Base-by-base conservation (phyloP, 2,113 vertebrate species). In the Nicator chloris region DNA sequence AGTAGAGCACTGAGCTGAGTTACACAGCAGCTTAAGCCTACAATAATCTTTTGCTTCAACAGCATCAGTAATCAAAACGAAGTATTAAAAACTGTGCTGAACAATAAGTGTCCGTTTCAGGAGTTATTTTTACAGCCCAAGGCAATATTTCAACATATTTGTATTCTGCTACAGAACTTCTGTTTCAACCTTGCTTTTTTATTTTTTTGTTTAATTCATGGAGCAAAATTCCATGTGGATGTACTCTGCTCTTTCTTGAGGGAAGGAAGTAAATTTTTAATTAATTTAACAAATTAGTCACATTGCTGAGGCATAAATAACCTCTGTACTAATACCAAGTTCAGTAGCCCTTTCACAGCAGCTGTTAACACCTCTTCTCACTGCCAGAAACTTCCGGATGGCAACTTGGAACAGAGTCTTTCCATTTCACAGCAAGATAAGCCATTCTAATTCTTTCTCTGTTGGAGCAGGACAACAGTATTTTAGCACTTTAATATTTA, bases 331-430 rank as follows among this genome's bases (percentile, higher is more conserved):
- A 88, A 92, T 51, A 88, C 22, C 35, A 78, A 93, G 44, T 75
- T 81, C 92, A 86, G 94, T 73, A 94, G 92, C 50, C 87, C 82
- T 92, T 83, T 92, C 92, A 66, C 0, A 1, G 93, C 90, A 95
- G 94, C 82, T 96, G 90, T 96, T 96, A 97, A 71, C 90, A 94
- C 85, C 82, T 92, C 82, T 64, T 63, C 82, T 92, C 69, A 56
- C 88, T 94, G 85, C 88, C 90, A 96, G 88, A 94, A 94, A 71
- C 90, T 94, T 96, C 92, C 60, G 65, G 72, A 88, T 88, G 51
- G 90, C 6, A 26, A 42, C 60, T 92, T 95, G 90, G 82, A 97
- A 83, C 50, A 64, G 6, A 68, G 23, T 24, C 90, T 71, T 93
- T 60, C 53, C 76, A 80, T 90, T 86, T 82, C 86, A 59, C 79